phyloP scores from a whole-genome alignment of 2,113 vertebrate genomes.

The Perca schrenkii region DNA sequence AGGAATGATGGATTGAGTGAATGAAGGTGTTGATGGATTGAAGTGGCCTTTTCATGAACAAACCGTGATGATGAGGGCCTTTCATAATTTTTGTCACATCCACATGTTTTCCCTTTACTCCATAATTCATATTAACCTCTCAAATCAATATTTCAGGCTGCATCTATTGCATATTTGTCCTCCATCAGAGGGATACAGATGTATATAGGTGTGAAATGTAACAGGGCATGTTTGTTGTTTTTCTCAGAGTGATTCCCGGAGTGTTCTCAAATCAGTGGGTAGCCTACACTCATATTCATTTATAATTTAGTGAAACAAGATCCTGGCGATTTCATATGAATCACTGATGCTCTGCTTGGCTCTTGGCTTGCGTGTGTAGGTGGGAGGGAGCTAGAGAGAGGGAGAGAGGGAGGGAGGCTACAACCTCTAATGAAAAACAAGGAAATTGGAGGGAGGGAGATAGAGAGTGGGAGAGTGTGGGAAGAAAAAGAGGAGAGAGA shows the following conservation, averaged over 20 bases:
- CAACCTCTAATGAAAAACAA: conserved; percentile 56
- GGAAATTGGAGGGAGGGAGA: conserved; percentile 31
- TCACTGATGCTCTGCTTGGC: conserved; percentile 52
- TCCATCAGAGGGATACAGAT: conserved; percentile 35
- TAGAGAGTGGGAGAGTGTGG: conserved; percentile 30
- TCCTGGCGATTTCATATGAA: conserved; percentile 65
- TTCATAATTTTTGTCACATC: conserved; percentile 23
- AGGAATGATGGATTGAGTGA: conserved; percentile 63
- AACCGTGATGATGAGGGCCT: conserved; percentile 7
- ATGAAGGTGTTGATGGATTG: conserved; percentile 62
- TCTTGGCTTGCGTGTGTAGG: conserved; percentile 45
- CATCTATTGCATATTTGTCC: conserved; percentile 51
- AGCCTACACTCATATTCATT: conserved; percentile 47
- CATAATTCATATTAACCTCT: conserved; percentile 51
- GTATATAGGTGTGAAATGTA: conserved; percentile 47
- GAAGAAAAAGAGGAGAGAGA: conserved; percentile 14
- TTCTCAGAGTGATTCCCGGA: conserved; percentile 41
- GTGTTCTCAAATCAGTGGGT: conserved; percentile 57
- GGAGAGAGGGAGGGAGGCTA: conserved; percentile 27
- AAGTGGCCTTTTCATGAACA: conserved; percentile 64
- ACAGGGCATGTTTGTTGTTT: conserved; percentile 47
- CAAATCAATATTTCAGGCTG: conserved; percentile 36
- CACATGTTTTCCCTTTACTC: conserved; percentile 13
- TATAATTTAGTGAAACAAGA: conserved; percentile 71
- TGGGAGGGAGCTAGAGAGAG: conserved; percentile 31